Conservation (phyloP, 2,113 vertebrate genomes). For the Chionomys nivalis region DNA sequence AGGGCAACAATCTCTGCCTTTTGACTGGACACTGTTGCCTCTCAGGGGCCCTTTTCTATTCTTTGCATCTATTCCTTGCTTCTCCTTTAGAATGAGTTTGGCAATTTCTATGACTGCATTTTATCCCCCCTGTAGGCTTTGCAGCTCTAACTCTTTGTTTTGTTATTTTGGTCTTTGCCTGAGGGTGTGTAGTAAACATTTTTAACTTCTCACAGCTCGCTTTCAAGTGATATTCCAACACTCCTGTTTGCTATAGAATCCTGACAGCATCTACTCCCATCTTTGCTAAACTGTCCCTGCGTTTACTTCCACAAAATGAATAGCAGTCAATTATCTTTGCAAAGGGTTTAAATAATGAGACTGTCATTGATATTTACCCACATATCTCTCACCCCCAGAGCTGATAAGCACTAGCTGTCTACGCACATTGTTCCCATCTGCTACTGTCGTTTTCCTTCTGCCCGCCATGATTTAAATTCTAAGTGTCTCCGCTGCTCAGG, state of each 20-base stretch:
- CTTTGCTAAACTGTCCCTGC: not conserved
- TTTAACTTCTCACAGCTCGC: not conserved
- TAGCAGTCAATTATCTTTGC: not conserved
- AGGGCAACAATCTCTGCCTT: not conserved
- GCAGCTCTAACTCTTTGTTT: not conserved
- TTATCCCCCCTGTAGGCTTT: not conserved
- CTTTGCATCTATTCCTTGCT: not conserved
- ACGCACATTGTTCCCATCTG: not conserved
- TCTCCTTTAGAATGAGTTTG: not conserved
- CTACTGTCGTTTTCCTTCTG: too few species aligned
- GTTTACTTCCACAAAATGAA: not conserved
- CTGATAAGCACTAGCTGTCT: not conserved
- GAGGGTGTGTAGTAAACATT: conserved; percentile 1
- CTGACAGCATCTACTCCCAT: not conserved
- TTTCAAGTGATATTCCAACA: not conserved
- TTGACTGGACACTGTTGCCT: not conserved
- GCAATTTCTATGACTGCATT: not conserved
- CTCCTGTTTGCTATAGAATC: not conserved
- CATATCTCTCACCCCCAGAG: not conserved
- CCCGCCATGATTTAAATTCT: not conserved
- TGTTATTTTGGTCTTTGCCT: conserved; percentile 23
- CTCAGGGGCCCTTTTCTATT: not conserved
- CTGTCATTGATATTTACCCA: not conserved
- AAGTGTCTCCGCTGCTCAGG: too few species aligned
- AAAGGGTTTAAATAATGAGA: not conserved